Base-by-base conservation (phyloP, 1,140 invertebrate species). In the Argopecten irradians region DNA sequence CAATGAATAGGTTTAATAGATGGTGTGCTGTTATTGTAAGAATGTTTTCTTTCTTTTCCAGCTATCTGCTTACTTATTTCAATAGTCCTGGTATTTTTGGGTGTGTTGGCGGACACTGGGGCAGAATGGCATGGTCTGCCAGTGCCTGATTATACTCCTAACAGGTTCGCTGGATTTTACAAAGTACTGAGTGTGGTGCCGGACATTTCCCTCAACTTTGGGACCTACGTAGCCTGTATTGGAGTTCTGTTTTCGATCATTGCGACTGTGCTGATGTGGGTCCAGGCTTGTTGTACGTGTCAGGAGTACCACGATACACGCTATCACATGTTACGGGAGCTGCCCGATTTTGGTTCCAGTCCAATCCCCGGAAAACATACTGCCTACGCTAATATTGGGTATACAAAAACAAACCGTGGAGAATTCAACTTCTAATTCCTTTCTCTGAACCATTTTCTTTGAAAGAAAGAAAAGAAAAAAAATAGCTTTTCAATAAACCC, bases 311-410 rank as follows among this genome's bases (percentile, higher is more conserved):
- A 71, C 13, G 32, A 46, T 8, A 84, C 84, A 41, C 41, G 87
- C 7, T 88, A 88, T 55, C 28, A 88, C 32, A 84, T 88, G 83
- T 32, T 88, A 55, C 33, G 87, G 28, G 83, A 88, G 39, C 41
- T 84, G 46, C 87, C 87, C 5, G 87, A 88, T 84, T n/a, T 84
- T 16, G 87, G 87, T 2, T 84, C 83, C 41, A 88, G 87, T 32
- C 87, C 87, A 8, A 46, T 88, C 33, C 83, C 83, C 0, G 55
- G 55, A 11, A 71, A 71, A 71, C 55, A 71, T 11, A 5, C 1
- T 28, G 55, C 19, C 28, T 71, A 28, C 22, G 55, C 55, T n/a
- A 71, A 71, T 71, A 71, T 71, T n/a, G 55, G 55, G 55, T 71
- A 71, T 71, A 71, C 55, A 71, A 71, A 28, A 71, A 71, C 55